Conservation (phyloP, 2,113 vertebrate species). For the Oryzias curvinotus region DNA sequence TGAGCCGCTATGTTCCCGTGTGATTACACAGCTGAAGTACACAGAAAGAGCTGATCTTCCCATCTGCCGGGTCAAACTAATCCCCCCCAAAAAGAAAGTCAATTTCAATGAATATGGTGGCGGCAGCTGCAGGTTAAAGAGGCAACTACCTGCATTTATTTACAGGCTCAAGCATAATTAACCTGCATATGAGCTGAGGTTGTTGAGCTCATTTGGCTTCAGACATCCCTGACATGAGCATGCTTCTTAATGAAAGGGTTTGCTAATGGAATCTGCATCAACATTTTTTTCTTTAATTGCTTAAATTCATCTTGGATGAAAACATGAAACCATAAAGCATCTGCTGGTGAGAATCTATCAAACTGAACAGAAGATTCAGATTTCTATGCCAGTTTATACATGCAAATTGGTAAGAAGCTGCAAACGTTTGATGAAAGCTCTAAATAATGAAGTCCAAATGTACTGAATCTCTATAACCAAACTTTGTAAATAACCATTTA, state of each 20-base stretch:
- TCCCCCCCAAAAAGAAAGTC: constrained; percentile 69
- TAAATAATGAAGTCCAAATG: too few relatives aligned
- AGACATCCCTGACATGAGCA: constrained; percentile 20
- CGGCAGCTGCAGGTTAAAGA: constrained; percentile 51
- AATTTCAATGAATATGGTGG: constrained; percentile 54
- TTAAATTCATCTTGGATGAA: not conserved
- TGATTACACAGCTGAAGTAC: constrained; percentile 53
- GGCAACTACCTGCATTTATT: constrained; percentile 66
- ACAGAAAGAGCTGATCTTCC: constrained; percentile 56
- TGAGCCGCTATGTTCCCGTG: constrained; percentile 22
- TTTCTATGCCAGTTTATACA: too few relatives aligned
- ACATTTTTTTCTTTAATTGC: not conserved
- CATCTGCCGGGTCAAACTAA: constrained; percentile 65
- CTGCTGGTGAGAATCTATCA: too few relatives aligned
- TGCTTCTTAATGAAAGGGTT: constrained; percentile 9
- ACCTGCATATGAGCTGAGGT: constrained; percentile 57
- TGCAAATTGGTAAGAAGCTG: too few relatives aligned
- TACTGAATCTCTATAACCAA: too few relatives aligned
- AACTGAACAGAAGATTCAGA: too few relatives aligned
- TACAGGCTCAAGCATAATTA: constrained; percentile 67
- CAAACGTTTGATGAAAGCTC: too few relatives aligned
- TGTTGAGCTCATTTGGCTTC: constrained; percentile 42
- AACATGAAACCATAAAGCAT: too few relatives aligned
- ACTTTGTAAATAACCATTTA: too few relatives aligned
- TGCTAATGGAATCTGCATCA: constrained; percentile 9